Base-by-base conservation (phyloP, 2,113 vertebrate genomes). In the Dromaius novaehollandiae region DNA sequence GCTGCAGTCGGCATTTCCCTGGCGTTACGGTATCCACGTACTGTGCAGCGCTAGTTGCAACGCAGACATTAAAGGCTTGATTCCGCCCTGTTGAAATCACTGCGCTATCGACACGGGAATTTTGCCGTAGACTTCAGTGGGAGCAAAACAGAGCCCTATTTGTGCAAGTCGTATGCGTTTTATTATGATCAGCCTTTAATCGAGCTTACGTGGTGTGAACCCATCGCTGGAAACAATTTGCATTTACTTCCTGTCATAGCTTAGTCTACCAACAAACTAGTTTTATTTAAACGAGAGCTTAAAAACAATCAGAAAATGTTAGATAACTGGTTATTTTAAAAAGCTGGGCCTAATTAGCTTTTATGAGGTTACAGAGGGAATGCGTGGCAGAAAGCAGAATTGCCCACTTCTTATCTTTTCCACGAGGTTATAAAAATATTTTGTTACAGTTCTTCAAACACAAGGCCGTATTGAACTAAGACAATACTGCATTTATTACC, bases 401-500 rank as follows among this genome's bases (percentile, higher is more conserved):
- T 90, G 79, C 79, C 64, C 90, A 77, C 74, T 51, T 82, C 89
- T 95, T 96, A 93, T 92, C 95, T 89, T 89, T 87, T 82, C 77
- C 74, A 44, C 91, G 77, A 85, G 94, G 94, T 95, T 96, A 90
- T 91, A 89, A 92, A 95, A 96, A 96, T 95, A 95, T 92, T 95
- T 79, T 92, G 95, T 93, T 95, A 73, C 94, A 75, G 90, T 95
- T 84, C 90, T 95, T 93, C 86, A 95, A 92, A 84, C 70, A 93
- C 88, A 82, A 48, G 66, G 30, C 86, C 11, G 32, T 79, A 73
- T 64, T 79, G 88, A 90, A 76, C 76, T 64, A 36, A 89, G 91
- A 94, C 94, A 96, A 96, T 95, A 8, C 74, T 36, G 51, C 84
- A 25, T 89, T 97, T 97, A 96, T 93, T 87, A 82, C 89, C 38